Conservation (phyloP, 2,888 invertebrate genomes). For the Cyclophora punctaria region DNA sequence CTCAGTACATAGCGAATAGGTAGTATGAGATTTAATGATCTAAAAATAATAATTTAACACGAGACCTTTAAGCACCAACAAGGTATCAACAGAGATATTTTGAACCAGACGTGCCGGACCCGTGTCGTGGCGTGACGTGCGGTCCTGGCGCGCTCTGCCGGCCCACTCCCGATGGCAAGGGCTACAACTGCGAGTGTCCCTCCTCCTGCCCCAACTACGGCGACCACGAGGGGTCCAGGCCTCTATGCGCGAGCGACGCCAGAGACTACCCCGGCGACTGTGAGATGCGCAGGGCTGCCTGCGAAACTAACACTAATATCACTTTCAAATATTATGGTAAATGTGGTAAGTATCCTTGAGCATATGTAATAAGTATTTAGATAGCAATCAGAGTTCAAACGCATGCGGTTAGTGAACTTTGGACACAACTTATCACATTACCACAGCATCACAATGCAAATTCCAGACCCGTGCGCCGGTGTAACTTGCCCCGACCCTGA, state of each 20-base stretch:
- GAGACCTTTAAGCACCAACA: no score
- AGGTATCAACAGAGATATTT: no score
- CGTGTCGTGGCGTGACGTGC: slow-evolving; percentile 85
- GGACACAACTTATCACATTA: no score
- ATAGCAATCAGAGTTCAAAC: not conserved
- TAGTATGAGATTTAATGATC: no score
- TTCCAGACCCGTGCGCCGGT: slow-evolving; percentile 87
- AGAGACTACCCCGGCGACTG: slow-evolving; percentile 90
- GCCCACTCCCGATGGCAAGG: slow-evolving; percentile 79
- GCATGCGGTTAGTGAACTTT: not conserved
- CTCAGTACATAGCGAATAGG: no score
- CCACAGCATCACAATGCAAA: no score
- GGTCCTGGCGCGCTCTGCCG: slow-evolving; percentile 86
- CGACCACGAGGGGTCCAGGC: slow-evolving; percentile 85
- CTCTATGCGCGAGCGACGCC: slow-evolving; percentile 89
- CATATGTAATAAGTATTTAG: no score
- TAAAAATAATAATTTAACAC: no score
- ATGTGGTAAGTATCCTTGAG: slow-evolving; percentile 81
- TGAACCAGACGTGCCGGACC: slow-evolving; percentile 74
- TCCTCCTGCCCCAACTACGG: slow-evolving; percentile 87
- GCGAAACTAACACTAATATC: slow-evolving; percentile 82
- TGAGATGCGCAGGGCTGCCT: slow-evolving; percentile 86
- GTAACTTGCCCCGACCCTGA: slow-evolving; percentile 86
- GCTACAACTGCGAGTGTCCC: slow-evolving; percentile 85
- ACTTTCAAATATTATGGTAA: slow-evolving; percentile 88